phyloP scores from a whole-genome alignment of 1,140 invertebrate species.

The Reticulitermes speratus region DNA sequence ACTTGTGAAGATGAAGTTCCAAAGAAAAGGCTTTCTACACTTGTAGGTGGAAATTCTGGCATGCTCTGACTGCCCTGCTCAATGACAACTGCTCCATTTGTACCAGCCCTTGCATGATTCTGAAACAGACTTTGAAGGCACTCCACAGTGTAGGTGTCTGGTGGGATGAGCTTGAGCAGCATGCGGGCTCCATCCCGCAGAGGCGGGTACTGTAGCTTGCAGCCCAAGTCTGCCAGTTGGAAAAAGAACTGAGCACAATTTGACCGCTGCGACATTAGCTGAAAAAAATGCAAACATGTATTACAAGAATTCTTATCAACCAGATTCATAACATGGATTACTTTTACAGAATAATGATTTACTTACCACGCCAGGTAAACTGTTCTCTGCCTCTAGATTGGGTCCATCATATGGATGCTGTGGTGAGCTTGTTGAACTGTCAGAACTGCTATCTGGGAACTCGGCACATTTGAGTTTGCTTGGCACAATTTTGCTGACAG shows the following conservation, averaged over 20 bases:
- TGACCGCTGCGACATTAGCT: slow-evolving; percentile 75
- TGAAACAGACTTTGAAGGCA: slow-evolving; percentile 50
- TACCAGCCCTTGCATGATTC: background rate
- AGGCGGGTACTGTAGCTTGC: slow-evolving; percentile 72
- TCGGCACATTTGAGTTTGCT: slow-evolving; percentile 76
- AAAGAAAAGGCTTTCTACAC: slow-evolving; percentile 73
- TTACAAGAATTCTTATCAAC: background rate
- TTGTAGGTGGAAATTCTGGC: slow-evolving; percentile 31
- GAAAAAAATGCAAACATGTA: slow-evolving; percentile 10
- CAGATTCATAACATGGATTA: background rate
- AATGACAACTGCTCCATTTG: background rate
- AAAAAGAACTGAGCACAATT: slow-evolving; percentile 87
- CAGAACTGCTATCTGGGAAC: slow-evolving; percentile 86
- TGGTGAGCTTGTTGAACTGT: slow-evolving; percentile 86
- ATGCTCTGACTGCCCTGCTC: slow-evolving; percentile 20
- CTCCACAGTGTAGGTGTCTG: slow-evolving; percentile 73
- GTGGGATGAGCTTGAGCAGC: slow-evolving; percentile 86
- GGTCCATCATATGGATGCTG: slow-evolving; percentile 74
- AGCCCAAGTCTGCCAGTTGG: slow-evolving; percentile 86
- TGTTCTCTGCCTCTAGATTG: slow-evolving; percentile 82
- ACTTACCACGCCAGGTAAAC: slow-evolving; percentile 86
- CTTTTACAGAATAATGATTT: slow-evolving; percentile 25
- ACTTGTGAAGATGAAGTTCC: slow-evolving; percentile 73
- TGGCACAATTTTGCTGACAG: slow-evolving; percentile 85
- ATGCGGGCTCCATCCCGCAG: slow-evolving; percentile 83